Evolutionary conservation across 2,888 invertebrate species (phyloP), one percentile per base, ranked within the genome.

Genomic region (Tortricodes alternella): DNA sequence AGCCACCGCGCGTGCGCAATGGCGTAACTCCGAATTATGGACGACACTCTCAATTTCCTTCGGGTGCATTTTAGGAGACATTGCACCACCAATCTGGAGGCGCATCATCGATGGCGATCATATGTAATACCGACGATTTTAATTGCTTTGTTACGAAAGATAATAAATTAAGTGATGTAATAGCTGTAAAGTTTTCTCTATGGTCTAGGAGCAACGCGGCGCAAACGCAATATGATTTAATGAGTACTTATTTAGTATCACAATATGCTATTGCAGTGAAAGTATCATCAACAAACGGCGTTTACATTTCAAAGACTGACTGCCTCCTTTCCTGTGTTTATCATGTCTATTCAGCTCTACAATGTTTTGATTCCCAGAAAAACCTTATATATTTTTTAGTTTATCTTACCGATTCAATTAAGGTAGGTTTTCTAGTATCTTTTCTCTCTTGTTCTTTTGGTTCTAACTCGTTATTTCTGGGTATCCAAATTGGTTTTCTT

Each of bases 21-120:
- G 78, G 76, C 84, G 85, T 80, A 82, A 81, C 74, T 64, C 60
- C 69, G 70, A 80, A 80, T 77, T 74, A 74, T 75, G 68, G 73
- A 62, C 58, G 68, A 67, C 80, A 86, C 85, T 86, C 80, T 84
- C 77, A 73, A 72, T 86, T 87, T 87, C 85, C 81, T 80, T 79
- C 78, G 71, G 73, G 78, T 69, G 62, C 65, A 70, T 63, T 74
- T 76, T 73, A 62, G 71, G 68, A 16, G 46, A 39, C 58, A 38
- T 53, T 46, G 58, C 46, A 68, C 67, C 63, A 64, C 58, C 63
- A 62, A 27, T 43, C 18, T 37, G 23, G 21, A 23, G 21, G 29
- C 29, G 7, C 13, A 29, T 2, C 48, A 2, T 23, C 9, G 15
- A 23, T 46, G 23, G 27, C 13, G 3, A 38, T 21, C 13, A 37